Evolutionary conservation across 2,797 vertebrate species (phyloP).

Genomic region (Onychomys leucogaster): DNA sequence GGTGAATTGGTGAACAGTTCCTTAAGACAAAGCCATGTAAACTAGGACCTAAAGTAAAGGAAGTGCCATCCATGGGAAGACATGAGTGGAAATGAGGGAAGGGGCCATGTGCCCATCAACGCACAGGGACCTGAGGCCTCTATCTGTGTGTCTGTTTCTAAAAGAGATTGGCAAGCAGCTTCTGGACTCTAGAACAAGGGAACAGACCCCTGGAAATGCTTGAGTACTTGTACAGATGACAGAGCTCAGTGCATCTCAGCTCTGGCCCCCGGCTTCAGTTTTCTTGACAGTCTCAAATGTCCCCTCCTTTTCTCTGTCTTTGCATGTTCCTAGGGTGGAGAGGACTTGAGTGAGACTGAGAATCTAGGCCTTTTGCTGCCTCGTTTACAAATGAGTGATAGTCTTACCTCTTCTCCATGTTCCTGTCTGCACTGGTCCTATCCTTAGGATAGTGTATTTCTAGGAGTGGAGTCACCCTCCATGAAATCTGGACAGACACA

Average conservation of each 20-base stretch:
- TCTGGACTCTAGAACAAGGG: neutral
- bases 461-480: neutral
- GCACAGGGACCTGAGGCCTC: neutral
- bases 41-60: neutral
- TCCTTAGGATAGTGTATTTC: neutral
- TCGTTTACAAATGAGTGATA: constrained; percentile 26
- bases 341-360: neutral
- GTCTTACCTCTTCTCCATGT: neutral
- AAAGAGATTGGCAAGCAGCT: neutral
- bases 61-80: neutral
- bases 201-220: neutral
- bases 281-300: neutral
- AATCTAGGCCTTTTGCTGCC: neutral
- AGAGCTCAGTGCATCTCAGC: neutral
- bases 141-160: neutral
- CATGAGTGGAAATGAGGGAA: no score
- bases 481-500: neutral
- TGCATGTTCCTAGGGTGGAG: neutral
- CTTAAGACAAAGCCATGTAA: neutral
- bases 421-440: neutral
- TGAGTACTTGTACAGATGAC: neutral
- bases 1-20: neutral
- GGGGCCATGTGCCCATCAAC: accelerated
- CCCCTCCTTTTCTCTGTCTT: neutral
- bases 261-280: neutral